These are phyloP conservation scores for Cactoblastis cactorum DNA, from an alignment of 2,888 invertebrate species.

Conservation along the genomic window DNA sequence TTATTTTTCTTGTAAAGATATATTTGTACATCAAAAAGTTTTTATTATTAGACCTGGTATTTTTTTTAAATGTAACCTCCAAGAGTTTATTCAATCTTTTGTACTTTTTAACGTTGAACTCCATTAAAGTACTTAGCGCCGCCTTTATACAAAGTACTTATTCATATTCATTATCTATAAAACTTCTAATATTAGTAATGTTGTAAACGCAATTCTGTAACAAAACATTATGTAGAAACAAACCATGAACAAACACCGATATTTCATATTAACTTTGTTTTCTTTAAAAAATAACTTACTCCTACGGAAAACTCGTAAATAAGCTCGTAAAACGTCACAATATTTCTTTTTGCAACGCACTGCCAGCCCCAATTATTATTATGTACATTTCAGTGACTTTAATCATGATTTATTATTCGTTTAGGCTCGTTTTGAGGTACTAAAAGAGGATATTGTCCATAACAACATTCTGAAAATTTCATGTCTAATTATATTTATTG, in stretches of 20 bases:
- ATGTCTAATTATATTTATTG: constrained; percentile 8
- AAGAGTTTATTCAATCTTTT: neutral
- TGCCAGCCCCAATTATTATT: constrained; percentile 62
- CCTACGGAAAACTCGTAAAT: constrained; percentile 56
- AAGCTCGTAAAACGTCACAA: constrained; percentile 47
- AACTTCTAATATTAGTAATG: constrained; percentile 31
- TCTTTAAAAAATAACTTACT: constrained; percentile 49
- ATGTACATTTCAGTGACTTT: constrained; percentile 56
- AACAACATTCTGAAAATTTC: constrained; percentile 24
- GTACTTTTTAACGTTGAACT: neutral
- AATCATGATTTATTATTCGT: constrained; percentile 59
- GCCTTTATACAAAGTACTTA: constrained; percentile 19
- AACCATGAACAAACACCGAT: constrained; percentile 52
- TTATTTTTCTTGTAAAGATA: too few species aligned
- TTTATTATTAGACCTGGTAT: neutral
- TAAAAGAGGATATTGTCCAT: constrained; percentile 36
- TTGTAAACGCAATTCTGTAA: constrained; percentile 48
- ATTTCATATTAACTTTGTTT: constrained; percentile 52
- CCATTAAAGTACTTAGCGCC: neutral
- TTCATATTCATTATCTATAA: constrained; percentile 24
- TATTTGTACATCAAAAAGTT: too few species aligned
- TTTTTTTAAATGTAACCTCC: neutral
- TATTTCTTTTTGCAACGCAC: constrained; percentile 21
- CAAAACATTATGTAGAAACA: constrained; percentile 48
- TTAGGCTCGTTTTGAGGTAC: constrained; percentile 29